Base-by-base conservation (phyloP, 2,888 invertebrate genomes). In the Nysson spinosus region DNA sequence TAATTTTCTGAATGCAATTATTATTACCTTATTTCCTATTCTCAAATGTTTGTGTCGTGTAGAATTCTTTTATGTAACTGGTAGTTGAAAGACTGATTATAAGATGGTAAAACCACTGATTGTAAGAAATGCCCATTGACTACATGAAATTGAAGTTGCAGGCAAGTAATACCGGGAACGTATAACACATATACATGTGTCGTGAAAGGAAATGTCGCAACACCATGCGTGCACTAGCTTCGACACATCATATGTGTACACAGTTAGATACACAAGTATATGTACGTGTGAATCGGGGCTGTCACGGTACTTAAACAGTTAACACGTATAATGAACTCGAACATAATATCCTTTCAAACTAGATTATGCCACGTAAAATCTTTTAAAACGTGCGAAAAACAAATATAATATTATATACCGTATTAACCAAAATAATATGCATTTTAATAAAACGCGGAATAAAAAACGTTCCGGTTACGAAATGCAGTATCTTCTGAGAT, bases 131-230 rank as follows among this genome's bases (percentile, higher is more conserved):
- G 39, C 46, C 50, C 26, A 30, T 47, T 26, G 32, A 61, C 30
- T 22, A 12, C n/a, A 14, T 24, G 11, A n/a, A 3, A 19, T 32
- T 24, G 24, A 24, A 28, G 30, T 7, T 11, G 34, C 42, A 6
- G 16, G 51, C 30, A 35, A 1, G 14, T 16, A 11, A 24, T 14
- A 37, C 5, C 44, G 49, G 49, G 61, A 50, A 49, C 30, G 39
- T 26, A 3, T n/a, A n/a, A n/a, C n/a, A n/a, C n/a, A n/a, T n/a
- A n/a, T n/a, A n/a, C n/a, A n/a, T 6, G 16, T 26, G 42, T 28
- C 46, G 69, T 58, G 66, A 77, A 77, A 76, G 77, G 80, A 75
- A 72, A 70, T 78, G 75, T 78, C 74, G 79, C 69, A 78, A 81
- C 52, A 47, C 34, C 62, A 49, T 37, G 61, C 69, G 22, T 42